A percentile compares a stretch with the other conserved stretches of the same genome.
Evolutionary conservation across 2,888 invertebrate genomes (phyloP).

Genomic region (Stramonita haemastoma): DNA sequence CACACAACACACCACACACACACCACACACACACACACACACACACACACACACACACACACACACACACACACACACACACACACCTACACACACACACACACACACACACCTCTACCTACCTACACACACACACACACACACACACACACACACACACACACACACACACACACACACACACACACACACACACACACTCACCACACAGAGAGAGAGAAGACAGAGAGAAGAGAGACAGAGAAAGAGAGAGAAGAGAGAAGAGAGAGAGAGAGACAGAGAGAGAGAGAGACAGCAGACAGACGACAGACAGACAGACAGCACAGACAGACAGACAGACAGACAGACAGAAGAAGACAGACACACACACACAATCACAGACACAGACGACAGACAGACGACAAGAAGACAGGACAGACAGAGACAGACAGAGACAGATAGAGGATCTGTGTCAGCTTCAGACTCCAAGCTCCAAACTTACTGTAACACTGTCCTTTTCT

Average conservation of each 20-base stretch:
- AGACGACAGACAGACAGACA: too few species aligned
- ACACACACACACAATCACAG: too few species aligned
- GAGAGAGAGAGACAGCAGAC: too few species aligned
- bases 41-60: background rate
- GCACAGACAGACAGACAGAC: too few species aligned
- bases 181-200: background rate
- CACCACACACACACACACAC: background rate
- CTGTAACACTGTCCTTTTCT: background rate
- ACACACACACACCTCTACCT: background rate
- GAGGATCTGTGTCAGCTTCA: background rate
- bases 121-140: background rate
- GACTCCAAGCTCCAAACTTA: background rate
- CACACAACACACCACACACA: too few species aligned
- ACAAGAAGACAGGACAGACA: too few species aligned
- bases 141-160: slow-evolving; percentile 12
- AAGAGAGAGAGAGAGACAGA: too few species aligned
- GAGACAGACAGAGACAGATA: too few species aligned
- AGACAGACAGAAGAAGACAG: too few species aligned
- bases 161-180: slow-evolving; percentile 11
- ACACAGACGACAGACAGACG: too few species aligned
- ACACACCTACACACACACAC: background rate
- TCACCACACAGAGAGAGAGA: background rate
- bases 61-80: background rate
- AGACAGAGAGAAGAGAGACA: too few species aligned
- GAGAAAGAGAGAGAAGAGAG: too few species aligned